Base-by-base conservation (phyloP, 2,888 invertebrate genomes). In the Syrista parreyssii region DNA sequence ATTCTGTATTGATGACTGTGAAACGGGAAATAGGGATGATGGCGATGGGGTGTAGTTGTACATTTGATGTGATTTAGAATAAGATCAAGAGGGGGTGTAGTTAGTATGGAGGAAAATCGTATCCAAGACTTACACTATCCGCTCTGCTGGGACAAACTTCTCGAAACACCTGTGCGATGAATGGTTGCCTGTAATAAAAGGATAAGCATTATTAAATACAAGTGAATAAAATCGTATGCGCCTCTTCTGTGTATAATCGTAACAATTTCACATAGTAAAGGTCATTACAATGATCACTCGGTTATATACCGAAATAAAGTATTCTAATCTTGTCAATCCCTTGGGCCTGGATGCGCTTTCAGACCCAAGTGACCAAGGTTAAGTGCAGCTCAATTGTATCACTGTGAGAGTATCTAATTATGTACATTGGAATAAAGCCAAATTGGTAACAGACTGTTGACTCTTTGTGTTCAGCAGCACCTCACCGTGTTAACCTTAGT, bases 141-240 rank as follows among this genome's bases (percentile, higher is more conserved):
- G 94, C 94, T 93, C 94, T 94, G 90, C 95, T 94, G 86, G 96
- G 96, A 92, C 95, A 95, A 92, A 95, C 93, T 93, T 95, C 94
- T 93, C 95, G 95, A 94, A 95, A 96, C 92, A 96, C 94, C 92
- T 94, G 94, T 93, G 96, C 96, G 91, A 97, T 94, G 86, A 96
- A 94, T 87, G 94, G 93, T 93, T 96, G 95, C 92, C 96, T 97
- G 92, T 75, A 93, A 93, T 84, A 86, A 86, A 90, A 86, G 55
- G 23, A 55, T 55, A 55, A 23, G 15, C 1, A 23, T 55, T 6
- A 40, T 15, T 55, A 55, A 55, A 55, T 55, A 23, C 23, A 9
- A 55, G 3, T 55, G 23, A 23, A 55, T 23, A 55, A 55, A 9
- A 55, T 55, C 55, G 2, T 23, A 55, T 55, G 23, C 55, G 9